Evolutionary conservation across 2,797 vertebrate genomes (phyloP), one percentile per base, ranked within the genome.

Genomic region (Urocyon cinereoargenteus): DNA sequence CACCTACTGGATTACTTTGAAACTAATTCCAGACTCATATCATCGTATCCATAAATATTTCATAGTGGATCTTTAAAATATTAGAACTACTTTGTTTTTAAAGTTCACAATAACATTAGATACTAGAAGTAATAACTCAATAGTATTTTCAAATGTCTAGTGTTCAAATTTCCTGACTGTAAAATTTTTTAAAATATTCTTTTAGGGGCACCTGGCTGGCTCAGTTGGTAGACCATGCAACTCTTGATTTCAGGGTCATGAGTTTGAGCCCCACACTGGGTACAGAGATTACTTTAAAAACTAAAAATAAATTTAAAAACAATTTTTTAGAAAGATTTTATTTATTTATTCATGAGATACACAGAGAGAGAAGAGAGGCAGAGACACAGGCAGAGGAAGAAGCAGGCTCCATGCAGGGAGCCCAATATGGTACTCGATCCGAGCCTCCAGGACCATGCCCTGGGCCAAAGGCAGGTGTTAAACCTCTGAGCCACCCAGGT

Each of bases 41-140:
- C 31, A 51, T 82, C 51, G 79, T 59, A 75, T 85, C 2, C 28
- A 15, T 68, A 91, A 94, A 22, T 82, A 96, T 45, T 86, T 92
- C 70, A 90, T 16, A 59, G 45, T 92, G 0, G 72, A 57, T 64
- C 34, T 59, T 16, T 91, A 51, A 78, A 97, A 95, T 21, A 28
- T 79, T 62, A 96, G n/a, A 36, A 83, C 34, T 40, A 36, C 36
- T 86, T 91, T 90, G 13, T 79, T 91, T 95, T 24, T 34, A 79
- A 86, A 93, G 31, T 61, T 72, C 34, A 87, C 1, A 79, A 31
- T 72, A 57, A 55, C n/a, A 40, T 90, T 93, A 97, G 61, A 94
- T 62, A 36, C 40, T 91, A 49, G 34, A 92, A 92, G 86, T 21
- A 36, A 13, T 59, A 88, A 86, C 14, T 55, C 75, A 57, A 14